Evolutionary conservation across 2,113 vertebrate species (phyloP).

Genomic region (Gallinago jamesoni): DNA sequence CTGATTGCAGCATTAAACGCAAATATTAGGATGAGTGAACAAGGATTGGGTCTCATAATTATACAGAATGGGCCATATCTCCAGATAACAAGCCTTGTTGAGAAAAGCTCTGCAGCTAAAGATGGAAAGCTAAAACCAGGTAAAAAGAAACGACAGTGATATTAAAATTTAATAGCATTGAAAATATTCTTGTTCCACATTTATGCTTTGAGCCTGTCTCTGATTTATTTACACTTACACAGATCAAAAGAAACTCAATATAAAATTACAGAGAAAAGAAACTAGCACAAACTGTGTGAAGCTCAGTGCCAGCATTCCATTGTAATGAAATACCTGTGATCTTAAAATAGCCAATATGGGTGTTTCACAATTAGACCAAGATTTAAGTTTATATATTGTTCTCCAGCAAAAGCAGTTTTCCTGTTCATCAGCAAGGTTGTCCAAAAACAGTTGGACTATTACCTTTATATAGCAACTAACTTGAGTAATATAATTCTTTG

Average conservation of each 20-base stretch:
- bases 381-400: not conserved
- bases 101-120: slow-evolving; percentile 50
- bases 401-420: not conserved
- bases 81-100: slow-evolving; percentile 52
- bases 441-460: not conserved
- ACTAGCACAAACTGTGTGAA: slow-evolving; percentile 16
- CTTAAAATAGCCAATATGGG: slow-evolving; percentile 34
- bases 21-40: slow-evolving; percentile 28
- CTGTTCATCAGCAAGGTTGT: not conserved
- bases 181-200: not conserved
- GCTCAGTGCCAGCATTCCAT: not conserved
- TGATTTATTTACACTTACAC: slow-evolving; percentile 19
- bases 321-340: slow-evolving; percentile 24
- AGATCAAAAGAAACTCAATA: slow-evolving; percentile 37
- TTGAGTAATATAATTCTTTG: not conserved
- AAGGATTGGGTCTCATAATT: slow-evolving; percentile 57
- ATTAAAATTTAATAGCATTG: not conserved
- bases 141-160: not conserved
- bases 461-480: not conserved
- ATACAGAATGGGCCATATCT: slow-evolving; percentile 56
- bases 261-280: slow-evolving; percentile 37
- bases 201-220: slow-evolving; percentile 7
- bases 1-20: slow-evolving; percentile 33
- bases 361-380: not conserved
- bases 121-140: slow-evolving; percentile 63